These are phyloP conservation scores for Protobothrops mucrosquamatus DNA, from an alignment of 2,113 vertebrate species.

Conservation along the genomic window DNA sequence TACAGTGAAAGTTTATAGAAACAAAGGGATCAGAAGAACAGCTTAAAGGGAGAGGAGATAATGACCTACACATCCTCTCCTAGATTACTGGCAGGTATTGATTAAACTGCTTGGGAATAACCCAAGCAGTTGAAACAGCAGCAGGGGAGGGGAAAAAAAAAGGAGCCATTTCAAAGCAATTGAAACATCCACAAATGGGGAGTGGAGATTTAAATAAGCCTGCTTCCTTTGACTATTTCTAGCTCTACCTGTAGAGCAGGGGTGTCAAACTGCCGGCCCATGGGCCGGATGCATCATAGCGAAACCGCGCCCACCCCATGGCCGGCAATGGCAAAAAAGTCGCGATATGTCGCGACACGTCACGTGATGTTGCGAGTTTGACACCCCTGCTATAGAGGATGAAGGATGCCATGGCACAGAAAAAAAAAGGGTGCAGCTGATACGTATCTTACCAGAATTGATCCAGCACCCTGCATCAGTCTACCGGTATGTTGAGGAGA, in stretches of 20 bases:
- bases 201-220: not conserved
- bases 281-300: no score
- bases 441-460: not conserved
- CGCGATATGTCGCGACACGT: no score
- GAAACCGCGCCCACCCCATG: no score
- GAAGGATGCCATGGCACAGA: not conserved
- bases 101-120: not conserved
- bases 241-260: not conserved
- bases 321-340: no score
- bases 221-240: not conserved
- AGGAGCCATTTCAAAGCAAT: not conserved
- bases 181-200: not conserved
- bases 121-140: not conserved
- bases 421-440: not conserved
- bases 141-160: not conserved
- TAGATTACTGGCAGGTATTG: not conserved
- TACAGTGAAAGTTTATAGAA: not conserved
- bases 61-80: not conserved
- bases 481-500: not conserved
- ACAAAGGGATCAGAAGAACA: not conserved
- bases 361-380: no score
- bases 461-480: not conserved
- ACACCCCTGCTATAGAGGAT: not conserved
- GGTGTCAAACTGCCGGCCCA: no score
- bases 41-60: not conserved